Evolutionary conservation across 2,888 invertebrate genomes (phyloP).

Genomic region (Muscina levida): DNA sequence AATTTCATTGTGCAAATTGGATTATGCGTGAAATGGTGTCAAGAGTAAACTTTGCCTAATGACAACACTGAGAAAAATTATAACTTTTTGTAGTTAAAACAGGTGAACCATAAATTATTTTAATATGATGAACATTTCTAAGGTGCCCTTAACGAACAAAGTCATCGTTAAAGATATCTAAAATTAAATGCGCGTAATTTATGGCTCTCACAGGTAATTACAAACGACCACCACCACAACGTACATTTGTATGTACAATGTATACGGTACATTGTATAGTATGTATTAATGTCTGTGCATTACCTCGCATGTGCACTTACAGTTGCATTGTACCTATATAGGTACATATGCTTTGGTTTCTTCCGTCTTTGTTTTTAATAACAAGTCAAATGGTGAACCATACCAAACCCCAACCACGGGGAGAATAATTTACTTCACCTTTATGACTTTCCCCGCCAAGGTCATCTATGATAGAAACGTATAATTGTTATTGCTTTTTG

Average conservation of each 20-base stretch:
- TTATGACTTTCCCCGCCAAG: constrained; percentile 54
- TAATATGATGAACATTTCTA: background rate
- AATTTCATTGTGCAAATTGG: no score
- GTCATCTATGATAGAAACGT: constrained; percentile 50
- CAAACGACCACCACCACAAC: background rate
- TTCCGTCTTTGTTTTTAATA: background rate
- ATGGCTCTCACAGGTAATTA: constrained; percentile 35
- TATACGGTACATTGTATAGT: no score
- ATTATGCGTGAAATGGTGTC: background rate
- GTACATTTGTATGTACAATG: background rate
- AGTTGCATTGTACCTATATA: background rate
- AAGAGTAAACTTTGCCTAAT: background rate
- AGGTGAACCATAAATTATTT: constrained; percentile 8
- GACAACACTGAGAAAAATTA: background rate
- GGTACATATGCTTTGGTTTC: background rate
- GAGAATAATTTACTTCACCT: constrained; percentile 75
- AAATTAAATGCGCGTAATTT: constrained; percentile 47
- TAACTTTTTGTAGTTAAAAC: background rate
- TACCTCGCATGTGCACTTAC: no score
- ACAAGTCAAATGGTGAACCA: background rate
- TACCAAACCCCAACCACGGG: constrained; percentile 8
- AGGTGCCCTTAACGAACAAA: constrained; percentile 18
- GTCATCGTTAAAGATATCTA: background rate
- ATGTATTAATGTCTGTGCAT: no score
- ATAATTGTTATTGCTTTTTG: constrained; percentile 43